Evolutionary conservation across 2,113 vertebrate genomes (phyloP).

Genomic region (Grallaria varia): DNA sequence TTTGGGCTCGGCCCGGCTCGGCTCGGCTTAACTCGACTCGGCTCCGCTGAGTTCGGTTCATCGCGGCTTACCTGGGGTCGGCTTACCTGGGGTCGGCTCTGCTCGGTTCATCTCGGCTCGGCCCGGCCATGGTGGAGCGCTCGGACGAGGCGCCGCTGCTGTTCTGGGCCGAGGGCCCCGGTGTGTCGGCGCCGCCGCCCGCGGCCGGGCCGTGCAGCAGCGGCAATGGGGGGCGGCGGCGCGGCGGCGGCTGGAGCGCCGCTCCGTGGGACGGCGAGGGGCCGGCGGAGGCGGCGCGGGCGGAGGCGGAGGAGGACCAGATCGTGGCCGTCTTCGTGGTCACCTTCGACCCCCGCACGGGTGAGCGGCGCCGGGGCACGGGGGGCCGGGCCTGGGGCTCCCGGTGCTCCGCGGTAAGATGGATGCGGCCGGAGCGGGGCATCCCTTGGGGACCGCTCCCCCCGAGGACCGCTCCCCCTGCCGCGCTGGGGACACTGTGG

Average conservation of each 20-base stretch:
- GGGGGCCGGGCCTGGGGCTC: not conserved
- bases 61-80: no score
- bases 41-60: no score
- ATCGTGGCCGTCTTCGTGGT: slow-evolving; percentile 94
- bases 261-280: slow-evolving; percentile 30
- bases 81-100: not conserved
- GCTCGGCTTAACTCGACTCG: no score
- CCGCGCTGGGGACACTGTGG: not conserved
- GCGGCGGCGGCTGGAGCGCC: not conserved
- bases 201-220: no score
- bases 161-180: no score
- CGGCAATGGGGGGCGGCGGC: no score
- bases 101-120: no score
- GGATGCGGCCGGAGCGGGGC: not conserved
- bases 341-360: slow-evolving; percentile 92
- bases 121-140: no score
- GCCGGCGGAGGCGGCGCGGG: slow-evolving; percentile 58
- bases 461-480: not conserved
- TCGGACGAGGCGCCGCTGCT: no score
- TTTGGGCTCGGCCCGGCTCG: no score
- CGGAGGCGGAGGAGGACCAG: slow-evolving; percentile 90
- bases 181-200: no score
- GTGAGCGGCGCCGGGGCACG: slow-evolving; percentile 68
- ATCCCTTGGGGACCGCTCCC: not conserved
- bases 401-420: not conserved